Evolutionary conservation across 1,140 invertebrate genomes (phyloP), one percentile per base, ranked within the genome.

Genomic region (Chrysopa pallens): DNA sequence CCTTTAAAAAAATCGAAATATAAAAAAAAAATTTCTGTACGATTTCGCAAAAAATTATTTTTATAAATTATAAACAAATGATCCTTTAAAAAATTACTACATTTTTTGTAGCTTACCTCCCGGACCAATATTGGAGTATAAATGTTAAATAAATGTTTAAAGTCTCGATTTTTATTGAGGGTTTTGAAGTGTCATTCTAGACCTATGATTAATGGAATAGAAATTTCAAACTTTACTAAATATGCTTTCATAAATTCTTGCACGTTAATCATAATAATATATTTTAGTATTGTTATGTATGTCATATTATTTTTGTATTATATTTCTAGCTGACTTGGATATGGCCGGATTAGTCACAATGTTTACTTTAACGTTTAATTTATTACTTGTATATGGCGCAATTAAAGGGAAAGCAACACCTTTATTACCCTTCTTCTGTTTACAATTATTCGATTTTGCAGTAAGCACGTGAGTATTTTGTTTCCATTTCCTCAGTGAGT

Each of bases 401-500:
- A 68, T 82, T 12, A 74, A 84, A 57, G 80, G 78, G 35, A 82
- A 82, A 54, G 80, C 84, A 0, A 76, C 76, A 0, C 83, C 86
- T 57, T 60, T 91, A 38, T 69, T 90, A 62, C 85, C 86, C 4
- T 89, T 88, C 65, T 89, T 90, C 66, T 86, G 83, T 51, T 67
- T 89, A 2, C 84, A 87, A 66, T 72, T 89, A 33, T 88, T 89
- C 59, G 84, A 89, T 63, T 89, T 89, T 64, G 84, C 80, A 48
- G 78, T 89, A 44, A 80, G 80, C 40, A 77, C 78, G 80, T 84
- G 64, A 74, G 70, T 67, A 11, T 33, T 6, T 9, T 33, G 31
- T 33, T 2, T 2, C 6, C 8, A 23, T 3, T 23, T 23, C 2
- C 5, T 2, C 17, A 23, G 17, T 23, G 17, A 23, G 17, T 23